Evolutionary conservation across 1,140 invertebrate species (phyloP).

Genomic region (Parapsyche elsis): DNA sequence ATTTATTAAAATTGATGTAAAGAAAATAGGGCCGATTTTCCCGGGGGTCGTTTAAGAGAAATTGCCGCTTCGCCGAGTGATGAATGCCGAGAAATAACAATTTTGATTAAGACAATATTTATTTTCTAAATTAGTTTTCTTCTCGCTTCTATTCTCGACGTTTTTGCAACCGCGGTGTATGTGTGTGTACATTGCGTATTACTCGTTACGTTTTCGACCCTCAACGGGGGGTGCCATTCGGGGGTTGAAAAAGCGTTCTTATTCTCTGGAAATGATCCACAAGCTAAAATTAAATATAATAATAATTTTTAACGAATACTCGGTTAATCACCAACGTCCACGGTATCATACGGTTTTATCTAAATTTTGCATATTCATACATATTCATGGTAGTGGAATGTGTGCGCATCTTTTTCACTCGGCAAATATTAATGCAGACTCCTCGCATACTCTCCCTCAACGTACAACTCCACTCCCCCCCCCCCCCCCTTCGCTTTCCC

Average conservation of each 20-base stretch:
- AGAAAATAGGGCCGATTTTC: neutral
- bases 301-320: neutral
- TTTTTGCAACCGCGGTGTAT: constrained; percentile 11
- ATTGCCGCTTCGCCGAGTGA: neutral
- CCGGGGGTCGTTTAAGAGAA: constrained; percentile 3
- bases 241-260: neutral
- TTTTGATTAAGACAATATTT: constrained; percentile 67
- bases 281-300: neutral
- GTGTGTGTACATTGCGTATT: constrained; percentile 3
- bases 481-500: no score
- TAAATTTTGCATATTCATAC: neutral
- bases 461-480: no score
- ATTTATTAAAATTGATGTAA: constrained; percentile 19
- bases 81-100: constrained; percentile 35
- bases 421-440: neutral
- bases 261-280: neutral
- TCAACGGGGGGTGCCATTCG: neutral
- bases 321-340: neutral
- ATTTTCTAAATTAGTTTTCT: constrained; percentile 68
- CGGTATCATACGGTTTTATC: neutral
- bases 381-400: neutral
- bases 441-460: no score
- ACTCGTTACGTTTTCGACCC: neutral
- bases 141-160: constrained; percentile 44
- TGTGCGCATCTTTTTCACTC: neutral